Evolutionary conservation across 2,797 vertebrate genomes (phyloP), one percentile per base, ranked within the genome.

Genomic region (Pseudomugil gertrudae): DNA sequence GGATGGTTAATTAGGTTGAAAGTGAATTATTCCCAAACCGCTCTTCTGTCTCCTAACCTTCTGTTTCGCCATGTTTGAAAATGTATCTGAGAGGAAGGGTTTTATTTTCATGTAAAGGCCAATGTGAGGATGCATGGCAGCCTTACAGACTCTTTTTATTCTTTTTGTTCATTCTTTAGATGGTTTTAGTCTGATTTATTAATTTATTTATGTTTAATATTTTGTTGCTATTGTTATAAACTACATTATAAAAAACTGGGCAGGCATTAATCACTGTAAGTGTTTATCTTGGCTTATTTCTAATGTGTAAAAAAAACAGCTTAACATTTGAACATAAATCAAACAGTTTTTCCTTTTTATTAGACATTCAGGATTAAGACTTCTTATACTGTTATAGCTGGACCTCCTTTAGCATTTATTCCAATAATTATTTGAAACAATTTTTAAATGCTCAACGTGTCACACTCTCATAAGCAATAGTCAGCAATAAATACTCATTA

Each of bases 11-110:
- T 94, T 93, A 93, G 83, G 88, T 86, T 85, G 84, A 90, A 84
- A 88, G 88, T 89, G 91, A 92, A 90, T 89, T 88, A 94, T 92
- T 93, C 88, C 85, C 90, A 78, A 93, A 90, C 85, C 90, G 81
- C 80, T 92, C 87, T 90, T 90, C 91, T 94, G 93, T 93, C 92
- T 91, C 89, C 91, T 84, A 87, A 84, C 93, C 93, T 87, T 94
- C 92, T 94, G 92, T 93, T 92, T 89, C 86, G 60, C 76, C 80
- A 59, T 89, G 90, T 90, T 91, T 84, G 81, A 87, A 90, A 89
- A 90, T 85, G 88, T 72, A 83, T 84, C 84, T 80, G 72, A 81
- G 67, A 84, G 85, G 72, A 76, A 51, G 57, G 33, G 24, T 76
- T 76, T 57, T 57, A 30, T 54, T 60, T 65, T 75, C 61, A 66